Evolutionary conservation across 2,113 vertebrate genomes (phyloP), one percentile per base, ranked within the genome.

Genomic region (Equus przewalskii): DNA sequence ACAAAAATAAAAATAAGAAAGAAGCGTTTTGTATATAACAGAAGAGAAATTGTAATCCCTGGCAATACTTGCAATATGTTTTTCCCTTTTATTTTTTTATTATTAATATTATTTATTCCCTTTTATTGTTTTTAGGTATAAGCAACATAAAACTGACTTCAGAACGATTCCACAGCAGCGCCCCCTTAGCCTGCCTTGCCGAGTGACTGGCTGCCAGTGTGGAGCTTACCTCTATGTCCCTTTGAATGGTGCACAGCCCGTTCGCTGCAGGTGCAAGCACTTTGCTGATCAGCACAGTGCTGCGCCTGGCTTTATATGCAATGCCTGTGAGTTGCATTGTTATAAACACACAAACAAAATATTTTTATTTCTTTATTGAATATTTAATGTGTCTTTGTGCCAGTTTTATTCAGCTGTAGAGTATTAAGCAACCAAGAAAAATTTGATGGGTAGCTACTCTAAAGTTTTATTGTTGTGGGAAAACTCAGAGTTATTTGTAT

Each of bases 191-290:
- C 96, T 99, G 83, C 99, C 99, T 0, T 99, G 99, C 91, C 92
- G 58, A 67, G 99, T 98, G 95, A 94, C 76, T 0, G 91, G 97
- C 0, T 99, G 99, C 67, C 96, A 0, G 0, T 99, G 99, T 97
- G 93, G 73, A 72, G 98, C 99, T 26, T 99, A 98, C 81, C 95
- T 94, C 36, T 99, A 99, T 0, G 90, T 99, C 19, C 99, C 99
- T 93, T 96, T 96, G 14, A 99, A 98, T 3, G 99, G 99, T 33
- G 86, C 98, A 0, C 99, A 98, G 81, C 99, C 99, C 30, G 89
- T 99, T 69, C 99, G 99, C 64, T 99, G 99, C 97, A 96, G 98
- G 58, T 99, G 99, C 98, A 99, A 99, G 58, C 99, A 99, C 98
- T 98, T 99, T 36, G 93, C 99, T 0, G 98, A 99, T 0, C 99